phyloP scores from a whole-genome alignment of 2,888 invertebrate species.

The Schizotus pectinicornis region DNA sequence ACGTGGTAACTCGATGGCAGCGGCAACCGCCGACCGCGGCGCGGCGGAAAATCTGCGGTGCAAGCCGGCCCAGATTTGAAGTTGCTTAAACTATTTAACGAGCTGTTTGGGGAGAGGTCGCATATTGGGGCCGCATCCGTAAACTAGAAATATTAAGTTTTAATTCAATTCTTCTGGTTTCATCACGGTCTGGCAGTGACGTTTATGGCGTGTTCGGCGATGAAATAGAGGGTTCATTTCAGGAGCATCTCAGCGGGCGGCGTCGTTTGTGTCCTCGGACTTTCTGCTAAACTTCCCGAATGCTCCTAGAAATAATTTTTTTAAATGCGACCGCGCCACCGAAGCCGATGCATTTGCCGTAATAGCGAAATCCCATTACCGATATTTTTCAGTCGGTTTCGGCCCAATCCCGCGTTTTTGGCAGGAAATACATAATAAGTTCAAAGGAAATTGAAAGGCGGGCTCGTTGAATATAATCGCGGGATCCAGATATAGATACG shows the following conservation, averaged over 20 bases:
- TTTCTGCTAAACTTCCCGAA: background rate
- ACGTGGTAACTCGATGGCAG: too few species aligned
- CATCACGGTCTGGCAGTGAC: conserved; percentile 35
- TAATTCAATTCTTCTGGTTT: conserved; percentile 38
- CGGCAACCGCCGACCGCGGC: too few species aligned
- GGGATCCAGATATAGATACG: conserved; percentile 28
- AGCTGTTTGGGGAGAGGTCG: conserved; percentile 7
- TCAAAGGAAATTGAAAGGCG: conserved; percentile 30
- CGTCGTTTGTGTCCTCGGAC: conserved; percentile 13
- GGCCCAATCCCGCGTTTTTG: conserved; percentile 17
- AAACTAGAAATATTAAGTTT: conserved; percentile 25
- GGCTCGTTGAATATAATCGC: conserved; percentile 24
- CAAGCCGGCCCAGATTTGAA: conserved; percentile 7
- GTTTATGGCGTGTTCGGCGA: conserved; percentile 37
- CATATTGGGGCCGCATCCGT: conserved; percentile 20
- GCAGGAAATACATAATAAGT: conserved; percentile 25
- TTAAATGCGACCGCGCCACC: conserved; percentile 6
- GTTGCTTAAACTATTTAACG: conserved; percentile 10
- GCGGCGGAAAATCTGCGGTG: conserved; percentile 4
- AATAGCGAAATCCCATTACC: conserved; percentile 19
- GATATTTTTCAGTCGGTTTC: conserved; percentile 13
- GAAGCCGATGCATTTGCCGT: conserved; percentile 15
- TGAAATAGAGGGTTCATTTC: conserved; percentile 41
- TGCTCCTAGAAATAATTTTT: conserved; percentile 9
- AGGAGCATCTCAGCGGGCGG: conserved; percentile 32